phyloP scores from a whole-genome alignment of 1,140 invertebrate species.

The Sipha flava region DNA sequence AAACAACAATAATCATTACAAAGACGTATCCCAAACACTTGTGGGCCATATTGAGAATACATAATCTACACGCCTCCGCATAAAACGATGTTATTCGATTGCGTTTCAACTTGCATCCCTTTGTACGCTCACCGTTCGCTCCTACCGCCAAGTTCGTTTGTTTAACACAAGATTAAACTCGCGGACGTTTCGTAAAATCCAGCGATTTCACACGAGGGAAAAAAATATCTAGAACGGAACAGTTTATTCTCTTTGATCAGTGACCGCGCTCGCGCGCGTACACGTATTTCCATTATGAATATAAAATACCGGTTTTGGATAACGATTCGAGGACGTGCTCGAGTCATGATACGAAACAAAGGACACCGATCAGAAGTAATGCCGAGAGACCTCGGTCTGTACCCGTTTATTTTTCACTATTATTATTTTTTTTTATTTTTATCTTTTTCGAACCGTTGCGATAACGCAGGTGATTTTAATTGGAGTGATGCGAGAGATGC shows the following conservation, averaged over 20 bases:
- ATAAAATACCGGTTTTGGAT: neutral
- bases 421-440: too few species aligned
- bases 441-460: neutral
- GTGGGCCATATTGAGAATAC: too few species aligned
- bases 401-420: too few species aligned
- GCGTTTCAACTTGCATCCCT: too few species aligned
- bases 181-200: neutral
- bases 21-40: too few species aligned
- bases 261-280: neutral
- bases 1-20: too few species aligned
- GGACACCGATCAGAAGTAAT: neutral
- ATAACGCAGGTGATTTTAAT: neutral
- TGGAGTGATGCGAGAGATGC: neutral
- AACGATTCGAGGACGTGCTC: neutral
- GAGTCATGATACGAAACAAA: neutral
- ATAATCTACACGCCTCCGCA: too few species aligned
- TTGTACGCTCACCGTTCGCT: too few species aligned
- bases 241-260: slow-evolving; percentile 3
- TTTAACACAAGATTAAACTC: too few species aligned
- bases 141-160: too few species aligned
- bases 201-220: neutral
- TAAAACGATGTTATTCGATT: too few species aligned
- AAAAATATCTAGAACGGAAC: neutral
- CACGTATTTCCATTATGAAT: neutral
- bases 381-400: neutral